Conservation (phyloP, 2,797 vertebrate species). For the Botia kubotai region DNA sequence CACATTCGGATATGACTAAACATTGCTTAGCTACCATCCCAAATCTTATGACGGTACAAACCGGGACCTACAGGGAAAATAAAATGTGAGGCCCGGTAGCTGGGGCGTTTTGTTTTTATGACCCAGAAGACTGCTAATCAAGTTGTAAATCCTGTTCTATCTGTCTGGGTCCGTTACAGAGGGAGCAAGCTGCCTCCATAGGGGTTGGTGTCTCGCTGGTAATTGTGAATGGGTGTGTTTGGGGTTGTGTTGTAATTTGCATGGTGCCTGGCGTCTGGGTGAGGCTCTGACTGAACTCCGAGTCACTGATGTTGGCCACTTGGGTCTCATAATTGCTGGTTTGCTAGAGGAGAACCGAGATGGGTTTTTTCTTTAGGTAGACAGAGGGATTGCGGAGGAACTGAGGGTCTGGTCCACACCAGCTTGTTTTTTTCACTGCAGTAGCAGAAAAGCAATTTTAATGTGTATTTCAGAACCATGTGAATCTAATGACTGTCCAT, state of each 20-base stretch:
- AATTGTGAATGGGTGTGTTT: constrained; percentile 68
- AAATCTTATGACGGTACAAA: constrained; percentile 31
- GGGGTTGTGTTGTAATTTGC: constrained; percentile 64
- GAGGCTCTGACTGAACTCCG: constrained; percentile 55
- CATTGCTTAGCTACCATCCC: neutral
- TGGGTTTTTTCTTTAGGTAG: constrained; percentile 46
- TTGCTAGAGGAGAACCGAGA: constrained; percentile 47
- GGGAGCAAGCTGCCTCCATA: constrained; percentile 38
- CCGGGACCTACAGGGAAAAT: constrained; percentile 14
- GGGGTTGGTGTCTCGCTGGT: constrained; percentile 63
- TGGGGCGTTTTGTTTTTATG: constrained; percentile 25
- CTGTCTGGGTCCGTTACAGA: constrained; percentile 47
- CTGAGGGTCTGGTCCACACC: neutral
- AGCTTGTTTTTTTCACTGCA: neutral
- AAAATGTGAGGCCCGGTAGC: constrained; percentile 30
- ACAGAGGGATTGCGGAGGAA: constrained; percentile 7
- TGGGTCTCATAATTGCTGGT: constrained; percentile 57
- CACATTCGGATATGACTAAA: constrained; percentile 5
- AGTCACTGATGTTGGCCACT: constrained; percentile 58
- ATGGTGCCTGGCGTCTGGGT: constrained; percentile 63
- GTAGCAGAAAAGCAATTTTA: neutral
- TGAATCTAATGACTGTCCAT: neutral
- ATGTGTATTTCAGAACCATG: neutral
- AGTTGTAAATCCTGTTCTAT: constrained; percentile 57
- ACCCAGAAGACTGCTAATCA: constrained; percentile 33